Conservation (phyloP, 1,140 invertebrate genomes). For the Meloidogyne exigua region DNA sequence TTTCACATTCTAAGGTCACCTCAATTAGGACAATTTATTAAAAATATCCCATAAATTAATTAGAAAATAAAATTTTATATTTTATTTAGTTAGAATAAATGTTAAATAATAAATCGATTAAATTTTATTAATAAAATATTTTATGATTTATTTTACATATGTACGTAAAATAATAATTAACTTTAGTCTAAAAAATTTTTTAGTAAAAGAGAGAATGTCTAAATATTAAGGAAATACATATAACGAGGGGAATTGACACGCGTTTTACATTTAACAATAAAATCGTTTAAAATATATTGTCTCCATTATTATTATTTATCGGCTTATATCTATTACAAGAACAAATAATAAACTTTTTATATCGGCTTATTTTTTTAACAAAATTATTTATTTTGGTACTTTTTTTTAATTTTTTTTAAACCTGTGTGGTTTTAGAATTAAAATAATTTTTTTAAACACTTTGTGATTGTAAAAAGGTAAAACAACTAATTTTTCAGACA, state of each 20-base stretch:
- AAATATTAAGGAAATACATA: too few relatives aligned
- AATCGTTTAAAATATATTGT: not conserved
- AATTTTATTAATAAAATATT: not conserved
- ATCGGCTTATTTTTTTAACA: not conserved
- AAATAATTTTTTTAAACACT: not conserved
- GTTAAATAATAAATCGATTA: too few relatives aligned
- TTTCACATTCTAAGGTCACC: slow-evolving; percentile 67
- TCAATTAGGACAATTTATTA: slow-evolving; percentile 27
- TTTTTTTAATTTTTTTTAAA: not conserved
- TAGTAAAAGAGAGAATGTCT: too few relatives aligned
- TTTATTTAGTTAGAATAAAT: too few relatives aligned
- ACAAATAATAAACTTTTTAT: not conserved
- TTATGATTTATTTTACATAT: not conserved
- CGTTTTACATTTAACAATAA: too few relatives aligned
- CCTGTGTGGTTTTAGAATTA: not conserved
- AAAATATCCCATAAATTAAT: not conserved
- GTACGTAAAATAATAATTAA: too few relatives aligned
- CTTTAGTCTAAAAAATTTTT: too few relatives aligned
- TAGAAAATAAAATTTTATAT: too few relatives aligned
- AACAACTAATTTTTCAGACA: too few relatives aligned
- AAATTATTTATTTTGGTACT: not conserved
- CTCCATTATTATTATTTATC: not conserved
- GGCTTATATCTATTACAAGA: not conserved
- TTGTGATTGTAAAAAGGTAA: too few relatives aligned
- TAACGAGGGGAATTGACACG: too few relatives aligned